Conservation (phyloP, 2,797 vertebrate genomes). For the Paramormyrops hopkinsi region DNA sequence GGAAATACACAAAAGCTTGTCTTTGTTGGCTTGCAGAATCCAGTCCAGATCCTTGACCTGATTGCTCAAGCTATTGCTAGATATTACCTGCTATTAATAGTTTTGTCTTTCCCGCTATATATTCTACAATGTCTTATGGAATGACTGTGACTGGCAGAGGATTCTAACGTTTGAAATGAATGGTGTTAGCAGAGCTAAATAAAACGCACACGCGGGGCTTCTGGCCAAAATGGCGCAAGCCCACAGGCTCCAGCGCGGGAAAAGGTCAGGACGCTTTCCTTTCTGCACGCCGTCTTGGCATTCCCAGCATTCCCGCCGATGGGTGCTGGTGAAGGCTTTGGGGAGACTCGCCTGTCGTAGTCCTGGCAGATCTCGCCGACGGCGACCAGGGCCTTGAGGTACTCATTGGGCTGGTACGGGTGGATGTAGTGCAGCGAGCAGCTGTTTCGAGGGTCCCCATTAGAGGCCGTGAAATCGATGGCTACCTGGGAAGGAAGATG, state of each 20-base stretch:
- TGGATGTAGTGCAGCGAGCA: conserved; percentile 99
- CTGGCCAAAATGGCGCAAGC: background rate
- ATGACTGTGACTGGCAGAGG: background rate
- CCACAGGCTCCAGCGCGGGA: background rate
- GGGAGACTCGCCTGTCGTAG: conserved; percentile 82
- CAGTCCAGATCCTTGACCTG: background rate
- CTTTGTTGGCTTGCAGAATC: background rate
- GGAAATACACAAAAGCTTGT: background rate
- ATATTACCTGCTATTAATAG: background rate
- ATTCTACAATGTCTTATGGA: background rate
- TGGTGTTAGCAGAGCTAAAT: background rate
- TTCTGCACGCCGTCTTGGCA: background rate
- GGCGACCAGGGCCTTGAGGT: conserved; percentile 92
- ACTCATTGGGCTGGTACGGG: conserved; percentile 97
- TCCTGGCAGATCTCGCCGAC: conserved; percentile 99
- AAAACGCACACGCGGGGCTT: background rate
- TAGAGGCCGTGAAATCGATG: conserved; percentile 97
- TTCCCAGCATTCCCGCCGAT: background rate
- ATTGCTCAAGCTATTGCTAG: background rate
- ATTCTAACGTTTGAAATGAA: background rate
- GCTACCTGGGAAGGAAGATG: conserved; percentile 73
- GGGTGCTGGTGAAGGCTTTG: background rate
- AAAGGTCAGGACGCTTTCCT: background rate
- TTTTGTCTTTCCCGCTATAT: background rate
- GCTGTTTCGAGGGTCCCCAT: conserved; percentile 95